phyloP scores from a whole-genome alignment of 2,888 invertebrate genomes.

The Drosophila neotestacea region DNA sequence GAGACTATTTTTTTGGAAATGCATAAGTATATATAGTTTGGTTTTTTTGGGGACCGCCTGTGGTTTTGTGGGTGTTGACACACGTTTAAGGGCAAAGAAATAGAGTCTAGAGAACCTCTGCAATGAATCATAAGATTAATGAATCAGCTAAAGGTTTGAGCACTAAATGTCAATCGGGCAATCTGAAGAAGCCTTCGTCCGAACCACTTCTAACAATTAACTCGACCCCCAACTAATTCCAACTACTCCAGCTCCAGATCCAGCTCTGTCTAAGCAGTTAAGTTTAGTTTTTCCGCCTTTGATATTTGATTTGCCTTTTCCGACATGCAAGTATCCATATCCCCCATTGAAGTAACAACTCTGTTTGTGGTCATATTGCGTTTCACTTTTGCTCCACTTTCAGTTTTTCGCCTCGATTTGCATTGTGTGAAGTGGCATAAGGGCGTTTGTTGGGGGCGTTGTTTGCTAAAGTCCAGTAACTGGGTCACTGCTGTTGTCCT shows the following conservation, averaged over 20 bases:
- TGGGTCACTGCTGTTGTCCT: slow-evolving; percentile 66
- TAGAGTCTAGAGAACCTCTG: slow-evolving; percentile 16
- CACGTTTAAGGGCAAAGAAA: slow-evolving; percentile 52
- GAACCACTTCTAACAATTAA: slow-evolving; percentile 63
- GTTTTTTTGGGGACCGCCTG: slow-evolving; percentile 57
- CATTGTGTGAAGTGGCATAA: slow-evolving; percentile 23
- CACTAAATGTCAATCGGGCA: slow-evolving; percentile 67
- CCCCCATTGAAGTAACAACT: slow-evolving; percentile 14
- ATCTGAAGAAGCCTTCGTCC: slow-evolving; percentile 59
- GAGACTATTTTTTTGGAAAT: slow-evolving; percentile 36
- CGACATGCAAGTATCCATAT: slow-evolving; percentile 33
- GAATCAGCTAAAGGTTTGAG: slow-evolving; percentile 47
- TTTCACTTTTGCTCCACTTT: slow-evolving; percentile 83
- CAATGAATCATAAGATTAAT: slow-evolving; percentile 73
- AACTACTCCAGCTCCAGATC: neutral
- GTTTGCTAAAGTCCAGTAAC: slow-evolving; percentile 62
- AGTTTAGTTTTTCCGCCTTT: slow-evolving; percentile 66
- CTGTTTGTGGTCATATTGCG: slow-evolving; percentile 81
- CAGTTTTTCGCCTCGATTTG: slow-evolving; percentile 64
- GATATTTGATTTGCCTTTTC: slow-evolving; percentile 81
- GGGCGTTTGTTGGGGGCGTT: slow-evolving; percentile 60
- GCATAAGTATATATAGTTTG: slow-evolving; percentile 5
- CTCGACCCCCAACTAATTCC: slow-evolving; percentile 28
- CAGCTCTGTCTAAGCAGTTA: slow-evolving; percentile 18
- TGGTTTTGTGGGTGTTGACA: slow-evolving; percentile 83